Conservation (phyloP, 2,113 vertebrate genomes). For the Copsychus sechellarum region DNA sequence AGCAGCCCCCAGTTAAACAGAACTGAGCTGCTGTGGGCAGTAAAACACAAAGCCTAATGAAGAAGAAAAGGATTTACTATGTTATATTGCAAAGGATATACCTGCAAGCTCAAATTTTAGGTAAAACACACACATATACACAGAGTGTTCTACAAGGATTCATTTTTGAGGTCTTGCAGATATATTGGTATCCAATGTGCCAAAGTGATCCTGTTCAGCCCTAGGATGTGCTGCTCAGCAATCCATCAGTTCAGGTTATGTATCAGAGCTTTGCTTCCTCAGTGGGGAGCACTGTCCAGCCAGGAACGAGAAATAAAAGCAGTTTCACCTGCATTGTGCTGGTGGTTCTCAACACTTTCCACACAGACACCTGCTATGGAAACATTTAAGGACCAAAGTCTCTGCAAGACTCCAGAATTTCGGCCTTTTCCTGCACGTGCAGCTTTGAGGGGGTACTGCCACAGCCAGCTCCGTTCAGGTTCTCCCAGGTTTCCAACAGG, state of each 20-base stretch:
- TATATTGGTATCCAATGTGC: background rate
- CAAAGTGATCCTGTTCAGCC: background rate
- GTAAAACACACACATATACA: background rate
- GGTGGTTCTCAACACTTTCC: background rate
- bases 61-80: background rate
- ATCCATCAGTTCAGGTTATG: rapidly evolving
- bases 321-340: background rate
- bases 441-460: background rate
- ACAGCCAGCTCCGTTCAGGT: background rate
- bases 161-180: background rate
- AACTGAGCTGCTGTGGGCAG: background rate
- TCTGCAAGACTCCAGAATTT: background rate
- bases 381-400: background rate
- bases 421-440: background rate
- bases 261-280: background rate
- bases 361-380: background rate
- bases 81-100: background rate
- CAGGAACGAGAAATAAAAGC: background rate
- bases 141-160: background rate
- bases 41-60: background rate
- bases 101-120: background rate
- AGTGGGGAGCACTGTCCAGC: background rate
- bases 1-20: background rate
- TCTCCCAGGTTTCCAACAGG: background rate
- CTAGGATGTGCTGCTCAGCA: background rate